Conservation (phyloP, 64 coral and sea anemone genomes). For the Montipora capricornis region DNA sequence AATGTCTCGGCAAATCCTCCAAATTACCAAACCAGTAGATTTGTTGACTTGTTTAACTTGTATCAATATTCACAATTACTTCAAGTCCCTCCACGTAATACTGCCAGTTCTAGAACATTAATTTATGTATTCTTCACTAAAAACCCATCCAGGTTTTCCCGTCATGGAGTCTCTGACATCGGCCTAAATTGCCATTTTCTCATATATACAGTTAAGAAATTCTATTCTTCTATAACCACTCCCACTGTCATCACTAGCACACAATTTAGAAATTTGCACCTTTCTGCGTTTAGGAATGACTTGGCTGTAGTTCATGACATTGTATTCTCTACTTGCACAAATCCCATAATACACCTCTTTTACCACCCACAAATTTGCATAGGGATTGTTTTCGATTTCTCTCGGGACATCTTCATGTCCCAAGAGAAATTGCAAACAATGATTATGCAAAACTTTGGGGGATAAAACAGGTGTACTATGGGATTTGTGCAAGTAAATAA, state of each 20-base stretch:
- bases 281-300: no score
- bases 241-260: not conserved
- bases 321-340: no score
- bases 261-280: not conserved
- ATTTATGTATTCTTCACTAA: slow-evolving; percentile 9
- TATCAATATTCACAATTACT: not conserved
- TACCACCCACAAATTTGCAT: no score
- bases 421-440: no score
- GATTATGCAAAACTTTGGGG: no score
- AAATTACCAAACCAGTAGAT: slow-evolving; percentile 1
- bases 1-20: not conserved
- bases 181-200: not conserved
- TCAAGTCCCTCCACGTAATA: not conserved
- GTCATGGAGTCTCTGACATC: not conserved
- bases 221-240: not conserved
- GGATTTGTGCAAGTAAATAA: no score
- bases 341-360: no score
- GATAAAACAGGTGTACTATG: no score
- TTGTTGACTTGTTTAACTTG: not conserved
- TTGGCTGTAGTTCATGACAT: no score
- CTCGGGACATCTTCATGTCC: no score
- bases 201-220: not conserved
- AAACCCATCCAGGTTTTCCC: not conserved
- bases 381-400: no score
- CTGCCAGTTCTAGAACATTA: not conserved